Evolutionary conservation across 1,140 invertebrate genomes (phyloP).

Genomic region (Cydia fagiglandana): DNA sequence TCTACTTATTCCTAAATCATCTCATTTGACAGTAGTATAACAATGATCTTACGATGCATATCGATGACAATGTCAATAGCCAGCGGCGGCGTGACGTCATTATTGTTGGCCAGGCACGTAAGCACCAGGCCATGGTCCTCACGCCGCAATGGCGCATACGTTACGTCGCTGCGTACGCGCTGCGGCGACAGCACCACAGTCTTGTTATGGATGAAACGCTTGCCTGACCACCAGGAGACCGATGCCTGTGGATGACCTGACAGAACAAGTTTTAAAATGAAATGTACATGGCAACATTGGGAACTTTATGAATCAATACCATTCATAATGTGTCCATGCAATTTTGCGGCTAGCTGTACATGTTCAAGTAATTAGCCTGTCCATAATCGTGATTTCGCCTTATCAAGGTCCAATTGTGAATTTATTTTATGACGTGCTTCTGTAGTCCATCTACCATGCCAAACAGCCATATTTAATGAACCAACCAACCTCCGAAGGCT

Average conservation of each 20-base stretch:
- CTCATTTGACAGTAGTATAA: neutral
- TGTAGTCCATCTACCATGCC: too few relatives aligned
- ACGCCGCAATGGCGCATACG: conserved; percentile 57
- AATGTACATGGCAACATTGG: too few relatives aligned
- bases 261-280: conserved; percentile 27
- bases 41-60: conserved; percentile 63
- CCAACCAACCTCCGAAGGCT: conserved; percentile 58
- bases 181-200: conserved; percentile 61
- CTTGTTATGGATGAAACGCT: conserved; percentile 56
- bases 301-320: too few relatives aligned
- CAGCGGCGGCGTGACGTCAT: conserved; percentile 57
- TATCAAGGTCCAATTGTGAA: too few relatives aligned
- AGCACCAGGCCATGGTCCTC: conserved; percentile 66
- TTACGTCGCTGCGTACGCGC: conserved; percentile 63
- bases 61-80: conserved; percentile 64
- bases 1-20: too few relatives aligned
- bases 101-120: conserved; percentile 64
- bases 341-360: too few relatives aligned
- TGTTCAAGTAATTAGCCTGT: too few relatives aligned
- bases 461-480: neutral
- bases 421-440: too few relatives aligned
- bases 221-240: conserved; percentile 59
- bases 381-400: too few relatives aligned
- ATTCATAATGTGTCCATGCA: too few relatives aligned
- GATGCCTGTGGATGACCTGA: conserved; percentile 61